Evolutionary conservation across 2,888 invertebrate species (phyloP).

Genomic region (Petrolisthes cinctipes): DNA sequence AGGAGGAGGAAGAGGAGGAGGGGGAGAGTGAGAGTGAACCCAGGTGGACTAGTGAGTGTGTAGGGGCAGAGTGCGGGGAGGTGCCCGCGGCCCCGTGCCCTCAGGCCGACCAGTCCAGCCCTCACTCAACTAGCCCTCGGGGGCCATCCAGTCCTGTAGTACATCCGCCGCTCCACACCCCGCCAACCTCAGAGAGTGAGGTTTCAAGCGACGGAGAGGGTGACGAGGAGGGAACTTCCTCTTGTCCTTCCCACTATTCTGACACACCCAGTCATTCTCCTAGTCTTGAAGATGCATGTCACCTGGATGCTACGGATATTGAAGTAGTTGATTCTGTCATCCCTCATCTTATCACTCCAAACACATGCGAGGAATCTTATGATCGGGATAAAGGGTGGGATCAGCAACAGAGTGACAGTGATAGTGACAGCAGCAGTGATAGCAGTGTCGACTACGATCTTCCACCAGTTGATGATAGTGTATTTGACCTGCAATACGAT

Average conservation of each 20-base stretch:
- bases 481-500: slow-evolving; percentile 52
- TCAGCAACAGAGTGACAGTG: slow-evolving; percentile 17
- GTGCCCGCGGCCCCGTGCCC: slow-evolving; percentile 16
- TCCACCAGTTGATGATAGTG: slow-evolving; percentile 49
- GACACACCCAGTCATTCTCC: neutral
- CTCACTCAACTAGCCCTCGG: slow-evolving; percentile 12
- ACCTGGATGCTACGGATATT: neutral
- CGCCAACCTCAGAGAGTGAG: neutral
- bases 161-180: slow-evolving; percentile 17
- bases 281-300: too few relatives aligned
- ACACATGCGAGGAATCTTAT: neutral
- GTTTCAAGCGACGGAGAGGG: neutral
- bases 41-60: neutral
- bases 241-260: neutral
- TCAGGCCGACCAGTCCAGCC: slow-evolving; percentile 1
- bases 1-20: neutral
- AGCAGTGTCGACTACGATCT: slow-evolving; percentile 41
- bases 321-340: neutral
- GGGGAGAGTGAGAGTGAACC: neutral
- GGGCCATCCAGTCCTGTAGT: neutral
- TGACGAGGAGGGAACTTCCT: neutral
- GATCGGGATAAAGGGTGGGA: neutral
- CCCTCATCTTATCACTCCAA: neutral
- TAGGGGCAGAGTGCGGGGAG: neutral
- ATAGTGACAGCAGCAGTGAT: slow-evolving; percentile 41